Conservation (phyloP, 1,140 invertebrate species). For the Ostrea denselamellosa region DNA sequence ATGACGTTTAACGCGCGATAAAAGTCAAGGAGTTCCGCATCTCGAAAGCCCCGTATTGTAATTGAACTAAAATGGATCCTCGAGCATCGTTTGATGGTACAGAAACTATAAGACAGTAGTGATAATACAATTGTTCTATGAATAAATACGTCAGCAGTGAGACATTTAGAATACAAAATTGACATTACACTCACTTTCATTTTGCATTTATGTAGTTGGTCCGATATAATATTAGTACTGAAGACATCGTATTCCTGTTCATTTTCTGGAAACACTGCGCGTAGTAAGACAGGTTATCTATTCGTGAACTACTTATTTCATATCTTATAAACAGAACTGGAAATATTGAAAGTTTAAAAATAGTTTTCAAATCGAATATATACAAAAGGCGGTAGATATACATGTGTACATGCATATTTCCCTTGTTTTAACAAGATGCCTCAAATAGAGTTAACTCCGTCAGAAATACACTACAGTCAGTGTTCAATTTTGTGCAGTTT, state of each 20-base stretch:
- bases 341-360: not conserved
- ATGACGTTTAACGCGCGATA: too few species aligned
- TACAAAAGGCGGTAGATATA: not conserved
- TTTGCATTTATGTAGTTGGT: too few species aligned
- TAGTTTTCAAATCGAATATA: not conserved
- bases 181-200: too few species aligned
- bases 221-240: not conserved
- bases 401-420: not conserved
- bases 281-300: not conserved
- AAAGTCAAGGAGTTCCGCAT: too few species aligned
- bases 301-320: not conserved
- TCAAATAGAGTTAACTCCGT: constrained; percentile 1
- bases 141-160: too few species aligned
- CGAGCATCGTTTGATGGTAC: too few species aligned
- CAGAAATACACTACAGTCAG: constrained; percentile 46
- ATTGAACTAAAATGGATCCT: too few species aligned
- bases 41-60: too few species aligned
- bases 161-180: too few species aligned
- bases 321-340: not conserved
- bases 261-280: not conserved
- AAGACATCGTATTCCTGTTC: not conserved
- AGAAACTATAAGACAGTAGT: too few species aligned
- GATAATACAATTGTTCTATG: too few species aligned
- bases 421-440: not conserved
- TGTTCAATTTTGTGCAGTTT: constrained; percentile 6